Base-by-base conservation (phyloP, 2,888 invertebrate species). In the Dryadula phaetusa region DNA sequence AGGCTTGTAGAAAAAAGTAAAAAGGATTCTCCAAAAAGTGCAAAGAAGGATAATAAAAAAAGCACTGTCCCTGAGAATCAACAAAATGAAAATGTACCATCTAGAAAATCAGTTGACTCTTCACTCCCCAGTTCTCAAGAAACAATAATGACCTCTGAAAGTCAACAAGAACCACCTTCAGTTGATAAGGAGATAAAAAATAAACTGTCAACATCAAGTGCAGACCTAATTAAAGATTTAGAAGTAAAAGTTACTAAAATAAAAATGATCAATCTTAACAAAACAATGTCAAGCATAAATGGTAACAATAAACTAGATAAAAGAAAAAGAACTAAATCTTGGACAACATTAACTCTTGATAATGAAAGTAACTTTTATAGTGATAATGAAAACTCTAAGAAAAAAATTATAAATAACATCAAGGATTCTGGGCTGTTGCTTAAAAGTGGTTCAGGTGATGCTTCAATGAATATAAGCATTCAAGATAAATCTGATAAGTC, bases 291-390 rank as follows among this genome's bases (percentile, higher is more conserved):
- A 61, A 76, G 75, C 52, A 47, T 82, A 63, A 78, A 80, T 32
- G 52, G 32, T 32, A 32, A 28, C 49, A 72, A 74, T 64, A 22
- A 71, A 47, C 73, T 67, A 37, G 75, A 73, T 60, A 78, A 78
- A 73, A 83, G 85, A 67, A 80, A 79, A 52, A 82, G 89, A 78
- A 86, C 87, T 18, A 87, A 84, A 71, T 90, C 91, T 25, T 88
- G 84, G 82, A 83, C 86, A 66, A 79, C 78, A 37, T 64, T 80
- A 12, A 70, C 77, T 40, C 64, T 71, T 16, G 53, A 72, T 56
- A 69, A 75, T 66, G 78, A 82, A 44, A 76, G 60, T 60, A 77
- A 70, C 62, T 84, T 80, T 72, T 79, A 78, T 63, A 89, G 87
- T 75, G 88, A 90, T 67, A 85, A 76, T 79, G 84, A 84, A 69